Conservation (phyloP, 2,888 invertebrate genomes). For the Ennomos erosarius region DNA sequence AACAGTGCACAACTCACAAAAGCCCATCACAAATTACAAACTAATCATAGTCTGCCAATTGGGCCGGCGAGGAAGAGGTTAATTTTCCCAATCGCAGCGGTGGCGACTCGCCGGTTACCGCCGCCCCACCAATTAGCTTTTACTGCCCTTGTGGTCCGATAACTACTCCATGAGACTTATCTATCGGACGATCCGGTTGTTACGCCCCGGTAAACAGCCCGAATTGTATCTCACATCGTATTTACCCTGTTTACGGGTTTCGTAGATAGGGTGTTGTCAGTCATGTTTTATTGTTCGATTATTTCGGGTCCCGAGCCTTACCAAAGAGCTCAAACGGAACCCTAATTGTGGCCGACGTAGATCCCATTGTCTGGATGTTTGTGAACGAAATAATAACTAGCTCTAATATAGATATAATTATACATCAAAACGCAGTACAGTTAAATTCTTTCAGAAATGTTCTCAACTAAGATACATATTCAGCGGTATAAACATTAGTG, state of each 20-base stretch:
- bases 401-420: no score
- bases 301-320: conserved; percentile 3
- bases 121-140: conserved; percentile 81
- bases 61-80: conserved; percentile 74
- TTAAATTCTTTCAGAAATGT: no score
- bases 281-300: conserved; percentile 18
- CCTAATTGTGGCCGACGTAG: not conserved
- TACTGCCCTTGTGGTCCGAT: conserved; percentile 79
- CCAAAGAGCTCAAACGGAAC: not conserved
- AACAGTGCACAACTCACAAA: conserved; percentile 33
- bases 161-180: conserved; percentile 75
- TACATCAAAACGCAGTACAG: no score
- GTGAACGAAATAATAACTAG: no score
- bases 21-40: conserved; percentile 62
- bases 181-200: conserved; percentile 68
- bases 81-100: conserved; percentile 75
- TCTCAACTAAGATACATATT: no score
- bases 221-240: conserved; percentile 58
- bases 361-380: no score
- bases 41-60: conserved; percentile 77
- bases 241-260: conserved; percentile 30
- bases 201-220: conserved; percentile 64
- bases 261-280: conserved; percentile 17
- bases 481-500: no score
- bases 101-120: conserved; percentile 64